Evolutionary conservation across 2,797 vertebrate genomes (phyloP), one percentile per base, ranked within the genome.

Genomic region (Oceanodroma leucorhoa): DNA sequence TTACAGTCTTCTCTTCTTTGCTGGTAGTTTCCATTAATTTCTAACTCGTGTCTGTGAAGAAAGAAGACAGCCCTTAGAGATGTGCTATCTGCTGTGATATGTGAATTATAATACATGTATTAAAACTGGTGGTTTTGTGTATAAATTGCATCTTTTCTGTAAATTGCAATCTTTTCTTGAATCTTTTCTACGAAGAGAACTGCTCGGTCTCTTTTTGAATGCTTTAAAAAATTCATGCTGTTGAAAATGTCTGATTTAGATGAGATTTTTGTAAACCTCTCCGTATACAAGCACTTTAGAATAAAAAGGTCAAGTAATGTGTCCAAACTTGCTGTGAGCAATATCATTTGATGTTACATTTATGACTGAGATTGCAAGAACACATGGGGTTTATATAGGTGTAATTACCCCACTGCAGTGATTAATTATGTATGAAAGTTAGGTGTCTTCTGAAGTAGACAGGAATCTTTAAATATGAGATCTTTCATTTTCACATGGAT

Each of bases 391-490:
- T 89, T 90, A 45, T 81, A 46, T 38, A 36, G 45, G 40, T 64
- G n/a, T 93, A 93, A 83, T 94, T 92, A 84, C 20, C 30, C 57
- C 51, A 71, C 78, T 80, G 50, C 60, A 87, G 71, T 43, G 40
- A 41, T 90, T 86, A 76, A 88, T 94, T 79, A 86, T 79, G 71
- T 55, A 62, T 94, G 48, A 81, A 92, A 91, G 53, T 80, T 90
- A 70, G 48, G 20, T 40, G 32, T 87, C 34, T 60, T 87, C 80
- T 67, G 64, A 83, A 83, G 67, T 22, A 51, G 41, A 26, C 21
- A 60, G 65, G 72, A 58, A 45, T 62, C 34, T 46, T 86, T 89
- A 85, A 45, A n/a, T 69, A 55, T 14, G 30, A 73, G 50, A 77
- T 64, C 24, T 23, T 78, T 72, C 30, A 38, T 78, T 86, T 92